Evolutionary conservation across 1,140 invertebrate species (phyloP).

Genomic region (Bombus terrestris): DNA sequence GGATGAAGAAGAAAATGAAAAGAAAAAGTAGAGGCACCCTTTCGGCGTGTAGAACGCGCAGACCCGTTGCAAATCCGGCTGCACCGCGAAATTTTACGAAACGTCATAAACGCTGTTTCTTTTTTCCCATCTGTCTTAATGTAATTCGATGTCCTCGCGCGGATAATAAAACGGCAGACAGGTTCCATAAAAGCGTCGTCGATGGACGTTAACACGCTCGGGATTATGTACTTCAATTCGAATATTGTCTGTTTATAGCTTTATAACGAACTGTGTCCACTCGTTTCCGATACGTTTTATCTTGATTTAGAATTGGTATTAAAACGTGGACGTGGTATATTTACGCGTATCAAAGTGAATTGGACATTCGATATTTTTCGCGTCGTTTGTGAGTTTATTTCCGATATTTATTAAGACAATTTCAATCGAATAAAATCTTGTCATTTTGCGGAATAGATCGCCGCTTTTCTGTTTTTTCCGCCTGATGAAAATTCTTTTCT

Average conservation of each 20-base stretch:
- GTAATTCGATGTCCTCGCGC: neutral
- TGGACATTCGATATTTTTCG: slow-evolving; percentile 9
- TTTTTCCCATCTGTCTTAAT: neutral
- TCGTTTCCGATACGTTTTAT: neutral
- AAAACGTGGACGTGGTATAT: neutral
- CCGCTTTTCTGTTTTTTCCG: neutral
- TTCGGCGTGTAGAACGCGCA: neutral
- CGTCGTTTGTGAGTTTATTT: neutral
- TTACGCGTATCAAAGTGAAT: neutral
- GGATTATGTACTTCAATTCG: neutral
- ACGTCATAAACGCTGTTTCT: neutral
- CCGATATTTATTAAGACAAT: neutral
- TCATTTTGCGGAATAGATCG: neutral
- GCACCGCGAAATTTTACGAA: neutral
- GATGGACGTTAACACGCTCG: neutral
- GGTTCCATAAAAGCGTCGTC: neutral
- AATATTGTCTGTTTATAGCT: neutral
- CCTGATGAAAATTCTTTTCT: neutral
- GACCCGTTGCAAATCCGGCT: neutral
- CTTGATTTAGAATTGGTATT: neutral
- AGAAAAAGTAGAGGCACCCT: neutral
- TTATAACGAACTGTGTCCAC: neutral
- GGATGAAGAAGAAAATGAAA: slow-evolving; percentile 17
- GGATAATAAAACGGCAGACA: neutral
- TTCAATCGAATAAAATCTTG: slow-evolving; percentile 4